A percentile compares a stretch with the other conserved stretches of the same genome.
These are phyloP conservation scores for Heterodera schachtii DNA, from an alignment of 1,140 invertebrate species.

Conservation along the genomic window DNA sequence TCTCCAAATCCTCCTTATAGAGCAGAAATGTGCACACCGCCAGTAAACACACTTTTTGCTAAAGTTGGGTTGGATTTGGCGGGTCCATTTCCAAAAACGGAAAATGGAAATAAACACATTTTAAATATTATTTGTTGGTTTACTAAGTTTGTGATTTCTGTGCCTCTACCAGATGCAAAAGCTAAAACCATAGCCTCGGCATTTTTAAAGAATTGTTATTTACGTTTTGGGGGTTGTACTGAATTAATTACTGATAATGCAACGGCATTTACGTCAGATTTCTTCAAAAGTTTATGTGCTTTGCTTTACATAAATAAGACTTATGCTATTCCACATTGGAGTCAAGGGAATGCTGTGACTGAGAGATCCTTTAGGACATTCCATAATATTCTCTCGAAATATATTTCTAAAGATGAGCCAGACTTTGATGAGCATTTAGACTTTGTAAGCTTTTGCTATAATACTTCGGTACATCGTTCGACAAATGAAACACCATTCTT, in stretches of 20 bases:
- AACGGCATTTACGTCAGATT: conserved; percentile 25
- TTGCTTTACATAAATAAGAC: conserved; percentile 27
- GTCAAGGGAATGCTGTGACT: conserved; percentile 25
- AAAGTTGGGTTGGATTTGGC: conserved; percentile 24
- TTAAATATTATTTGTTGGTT: conserved; percentile 35
- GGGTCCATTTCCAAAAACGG: conserved; percentile 21
- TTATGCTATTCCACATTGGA: conserved; percentile 28
- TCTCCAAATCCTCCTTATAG: conserved; percentile 13
- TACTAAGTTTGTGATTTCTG: conserved; percentile 36
- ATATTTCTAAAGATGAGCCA: conserved; percentile 10
- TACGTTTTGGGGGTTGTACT: conserved; percentile 25
- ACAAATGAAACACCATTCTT: conserved; percentile 34
- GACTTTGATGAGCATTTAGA: conserved; percentile 33
- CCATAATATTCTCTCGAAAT: conserved; percentile 32
- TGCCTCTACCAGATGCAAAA: conserved; percentile 26
- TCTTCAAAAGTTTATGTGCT: conserved; percentile 28
- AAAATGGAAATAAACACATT: conserved; percentile 30
- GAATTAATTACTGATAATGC: conserved; percentile 34
- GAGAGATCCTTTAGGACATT: conserved; percentile 30
- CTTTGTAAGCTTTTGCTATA: conserved; percentile 29
- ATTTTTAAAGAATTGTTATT: conserved; percentile 28
- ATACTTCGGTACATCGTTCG: conserved; percentile 28
- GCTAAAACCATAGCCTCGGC: conserved; percentile 28
- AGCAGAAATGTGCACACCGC: conserved; percentile 1
- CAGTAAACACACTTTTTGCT: conserved; percentile 23